Percentiles rank a stretch among this genome's conserved stretches.
Evolutionary conservation across 1,140 invertebrate species (phyloP).

Genomic region (Pseudomyrmex flavicornis): DNA sequence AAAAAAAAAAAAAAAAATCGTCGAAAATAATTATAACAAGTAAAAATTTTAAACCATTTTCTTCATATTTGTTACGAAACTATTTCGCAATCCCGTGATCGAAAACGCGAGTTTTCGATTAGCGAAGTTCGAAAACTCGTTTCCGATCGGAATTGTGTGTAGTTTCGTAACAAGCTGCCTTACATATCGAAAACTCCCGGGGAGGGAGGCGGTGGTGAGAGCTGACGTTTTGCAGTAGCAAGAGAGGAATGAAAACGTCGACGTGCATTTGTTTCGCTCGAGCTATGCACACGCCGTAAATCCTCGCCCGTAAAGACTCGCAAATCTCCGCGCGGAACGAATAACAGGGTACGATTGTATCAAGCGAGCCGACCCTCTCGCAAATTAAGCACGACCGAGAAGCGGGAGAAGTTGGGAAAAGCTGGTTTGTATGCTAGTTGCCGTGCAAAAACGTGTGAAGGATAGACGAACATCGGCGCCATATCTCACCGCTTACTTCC

Average conservation of each 20-base stretch:
- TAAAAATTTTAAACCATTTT: too few species aligned
- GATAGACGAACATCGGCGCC: neutral
- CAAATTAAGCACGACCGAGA: slow-evolving; percentile 57
- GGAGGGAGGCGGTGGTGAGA: neutral
- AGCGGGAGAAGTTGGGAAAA: slow-evolving; percentile 22
- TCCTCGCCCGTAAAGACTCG: slow-evolving; percentile 48
- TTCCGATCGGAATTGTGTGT: neutral
- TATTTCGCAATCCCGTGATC: too few species aligned
- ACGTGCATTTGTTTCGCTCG: slow-evolving; percentile 53
- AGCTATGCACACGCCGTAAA: slow-evolving; percentile 51
- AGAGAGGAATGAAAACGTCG: slow-evolving; percentile 60
- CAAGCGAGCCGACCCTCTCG: slow-evolving; percentile 28
- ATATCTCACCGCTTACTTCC: neutral
- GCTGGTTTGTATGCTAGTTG: neutral
- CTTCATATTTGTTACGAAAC: too few species aligned
- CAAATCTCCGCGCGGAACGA: slow-evolving; percentile 36
- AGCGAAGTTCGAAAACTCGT: too few species aligned
- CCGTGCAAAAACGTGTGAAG: slow-evolving; percentile 39
- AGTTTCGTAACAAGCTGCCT: slow-evolving; percentile 1
- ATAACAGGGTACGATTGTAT: slow-evolving; percentile 59
- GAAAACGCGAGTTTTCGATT: too few species aligned
- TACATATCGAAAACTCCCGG: slow-evolving; percentile 31
- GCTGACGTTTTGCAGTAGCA: slow-evolving; percentile 29
- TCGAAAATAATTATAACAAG: too few species aligned
- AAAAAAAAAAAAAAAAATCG: too few species aligned